Evolutionary conservation across 1,140 invertebrate species (phyloP), one percentile per base, ranked within the genome.

Genomic region (Ostrea denselamellosa): DNA sequence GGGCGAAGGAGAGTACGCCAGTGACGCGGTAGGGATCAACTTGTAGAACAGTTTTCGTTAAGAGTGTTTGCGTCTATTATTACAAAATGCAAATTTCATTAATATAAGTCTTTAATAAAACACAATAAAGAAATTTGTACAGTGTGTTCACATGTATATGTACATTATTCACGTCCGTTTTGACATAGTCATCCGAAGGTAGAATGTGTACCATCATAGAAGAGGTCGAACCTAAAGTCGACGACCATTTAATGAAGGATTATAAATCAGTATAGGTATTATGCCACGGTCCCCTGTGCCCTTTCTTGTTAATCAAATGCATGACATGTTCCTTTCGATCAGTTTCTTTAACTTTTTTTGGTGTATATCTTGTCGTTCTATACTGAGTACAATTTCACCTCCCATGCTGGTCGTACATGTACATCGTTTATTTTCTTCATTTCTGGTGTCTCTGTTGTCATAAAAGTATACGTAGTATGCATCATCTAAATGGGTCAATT

Each of bases 1-100:
- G n/a, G 86, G 86, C 22, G 86, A 87, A 14, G 87, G 65, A 8
- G 54, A 58, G 1, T 52, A 83, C 10, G 71, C 52, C 34, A 58
- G 84, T 25, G 85, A 86, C 51, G 88, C 84, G 65, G 34, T 44
- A 44, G 5, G 34, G 34, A 44, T 44, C 34, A 44, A 44, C 5
- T 1, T 44, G 34, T 44, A 44, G 1, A 44, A 44, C 34, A 56
- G 58, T 12, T 52, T 34, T 8, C 12, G 84, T 34, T 22, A 8
- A 9, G 28, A 56, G 9, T 85, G 22, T 56, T 62, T 85, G 17
- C 14, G 22, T 22, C 68, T 19, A 5, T 28, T 77, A 81, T 81
- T 8, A 81, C 14, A 10, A 8, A 71, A 19, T 34, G 28, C 44
- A 34, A 34, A 51, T 34, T 8, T 77, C 14, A n/a, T 28, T 77